Conservation (phyloP, 2,888 invertebrate species). For the Erannis defoliaria region DNA sequence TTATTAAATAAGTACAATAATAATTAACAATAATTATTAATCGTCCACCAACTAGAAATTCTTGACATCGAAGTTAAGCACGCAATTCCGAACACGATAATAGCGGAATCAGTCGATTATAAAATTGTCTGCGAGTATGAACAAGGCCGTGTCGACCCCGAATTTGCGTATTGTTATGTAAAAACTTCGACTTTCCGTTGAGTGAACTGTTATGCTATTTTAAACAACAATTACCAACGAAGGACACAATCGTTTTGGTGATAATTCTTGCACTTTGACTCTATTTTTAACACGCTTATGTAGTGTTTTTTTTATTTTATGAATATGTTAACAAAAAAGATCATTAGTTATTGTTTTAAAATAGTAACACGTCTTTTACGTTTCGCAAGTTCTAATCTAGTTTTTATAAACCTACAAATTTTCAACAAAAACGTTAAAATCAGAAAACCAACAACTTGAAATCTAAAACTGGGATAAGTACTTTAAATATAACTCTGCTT, state of each 20-base stretch:
- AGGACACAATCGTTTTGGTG: slow-evolving; percentile 25
- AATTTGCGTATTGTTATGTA: slow-evolving; percentile 40
- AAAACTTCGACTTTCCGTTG: slow-evolving; percentile 34
- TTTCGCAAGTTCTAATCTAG: neutral
- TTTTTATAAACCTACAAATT: neutral
- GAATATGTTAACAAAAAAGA: neutral
- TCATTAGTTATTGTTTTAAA: neutral
- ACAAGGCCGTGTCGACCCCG: slow-evolving; percentile 56
- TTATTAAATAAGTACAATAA: too few species aligned
- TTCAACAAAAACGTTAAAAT: neutral
- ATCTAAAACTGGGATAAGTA: neutral
- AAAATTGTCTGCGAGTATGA: slow-evolving; percentile 61
- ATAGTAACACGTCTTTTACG: neutral
- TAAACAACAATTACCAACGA: slow-evolving; percentile 33
- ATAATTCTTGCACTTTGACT: slow-evolving; percentile 21
- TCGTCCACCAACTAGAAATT: too few species aligned
- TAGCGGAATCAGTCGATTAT: slow-evolving; percentile 56
- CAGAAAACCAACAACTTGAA: neutral
- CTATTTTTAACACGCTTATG: slow-evolving; percentile 10
- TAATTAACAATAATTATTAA: neutral
- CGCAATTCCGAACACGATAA: neutral
- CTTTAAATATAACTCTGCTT: slow-evolving; percentile 3
- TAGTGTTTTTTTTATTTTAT: neutral
- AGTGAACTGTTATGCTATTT: slow-evolving; percentile 37
- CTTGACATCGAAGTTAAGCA: neutral